Evolutionary conservation across 2,797 vertebrate genomes (phyloP).

Genomic region (Chrysocyon brachyurus): DNA sequence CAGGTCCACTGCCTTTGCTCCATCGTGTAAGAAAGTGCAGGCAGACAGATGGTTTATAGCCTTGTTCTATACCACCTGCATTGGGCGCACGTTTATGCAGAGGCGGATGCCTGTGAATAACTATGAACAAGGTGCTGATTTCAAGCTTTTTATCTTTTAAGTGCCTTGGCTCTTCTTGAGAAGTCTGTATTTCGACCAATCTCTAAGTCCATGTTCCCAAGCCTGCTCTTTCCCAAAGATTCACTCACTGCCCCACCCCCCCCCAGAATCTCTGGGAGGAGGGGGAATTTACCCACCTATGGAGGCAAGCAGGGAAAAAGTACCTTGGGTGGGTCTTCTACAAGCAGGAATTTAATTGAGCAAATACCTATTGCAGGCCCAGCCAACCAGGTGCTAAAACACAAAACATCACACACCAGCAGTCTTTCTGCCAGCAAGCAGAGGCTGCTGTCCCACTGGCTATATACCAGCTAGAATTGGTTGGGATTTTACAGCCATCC

Average conservation of each 20-base stretch:
- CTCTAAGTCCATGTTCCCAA: constrained; percentile 5
- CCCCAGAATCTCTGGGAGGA: constrained; percentile 25
- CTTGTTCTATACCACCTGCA: background rate
- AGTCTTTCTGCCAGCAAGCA: background rate
- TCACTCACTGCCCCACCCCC: background rate
- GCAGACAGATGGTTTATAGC: background rate
- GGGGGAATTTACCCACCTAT: background rate
- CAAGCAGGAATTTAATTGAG: constrained; percentile 16
- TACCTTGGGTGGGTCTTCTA: background rate
- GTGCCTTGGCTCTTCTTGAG: constrained; percentile 19
- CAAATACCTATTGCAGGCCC: background rate
- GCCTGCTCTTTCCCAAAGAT: constrained; percentile 13
- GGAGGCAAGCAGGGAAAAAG: background rate
- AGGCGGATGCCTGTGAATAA: background rate
- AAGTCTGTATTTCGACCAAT: background rate
- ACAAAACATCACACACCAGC: background rate
- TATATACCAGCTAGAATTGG: background rate
- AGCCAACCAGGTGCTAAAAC: background rate
- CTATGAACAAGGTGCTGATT: constrained; percentile 27
- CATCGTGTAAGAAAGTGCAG: background rate
- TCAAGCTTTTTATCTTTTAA: constrained; percentile 46
- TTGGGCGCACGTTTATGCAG: background rate
- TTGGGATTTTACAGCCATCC: background rate
- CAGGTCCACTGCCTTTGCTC: background rate
- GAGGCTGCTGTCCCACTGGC: background rate